Evolutionary conservation across 2,113 vertebrate species (phyloP), one percentile per base, ranked within the genome.

Genomic region (Micromys minutus): DNA sequence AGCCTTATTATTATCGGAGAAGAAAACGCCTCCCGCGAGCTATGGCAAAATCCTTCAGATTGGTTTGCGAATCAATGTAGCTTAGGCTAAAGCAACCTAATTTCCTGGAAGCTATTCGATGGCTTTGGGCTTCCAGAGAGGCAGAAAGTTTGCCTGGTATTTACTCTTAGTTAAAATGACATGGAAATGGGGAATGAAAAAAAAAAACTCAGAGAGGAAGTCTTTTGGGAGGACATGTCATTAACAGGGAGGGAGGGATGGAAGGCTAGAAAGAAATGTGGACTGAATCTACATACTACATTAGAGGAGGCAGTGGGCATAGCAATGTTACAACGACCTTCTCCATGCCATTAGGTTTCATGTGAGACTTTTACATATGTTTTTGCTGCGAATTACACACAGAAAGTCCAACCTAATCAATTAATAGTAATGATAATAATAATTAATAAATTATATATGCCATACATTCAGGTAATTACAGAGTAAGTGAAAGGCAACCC

Each of bases 31-130:
- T 97, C 97, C 97, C 94, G 3, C 21, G 96, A 97, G 97, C 97
- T 93, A 87, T 22, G 93, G 95, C 84, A 97, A 98, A 98, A 97
- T 98, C 97, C 97, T 96, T 95, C 39, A 93, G 90, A 93, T 96
- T 97, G 96, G 97, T 96, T 98, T 98, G 97, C 96, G 96, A 96
- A 97, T 98, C 97, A 97, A 69, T 97, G 97, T 96, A 97, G 96
- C 98, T 97, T 96, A 94, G 76, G 39, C 84, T 97, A 97, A 98
- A 98, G 97, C 97, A 57, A 94, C 97, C 96, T 98, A 94, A 95
- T 98, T 98, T 97, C 79, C 97, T 10, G 84, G 97, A 98, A 98
- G 96, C 95, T 96, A 96, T 96, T 97, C 95, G 84, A 97, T 67
- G 95, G 94, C 98, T 98, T 98, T 98, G 97, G 97, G 97, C 89